Evolutionary conservation across 1,140 invertebrate genomes (phyloP), one percentile per base, ranked within the genome.

Genomic region (Conopomorpha cramerella): DNA sequence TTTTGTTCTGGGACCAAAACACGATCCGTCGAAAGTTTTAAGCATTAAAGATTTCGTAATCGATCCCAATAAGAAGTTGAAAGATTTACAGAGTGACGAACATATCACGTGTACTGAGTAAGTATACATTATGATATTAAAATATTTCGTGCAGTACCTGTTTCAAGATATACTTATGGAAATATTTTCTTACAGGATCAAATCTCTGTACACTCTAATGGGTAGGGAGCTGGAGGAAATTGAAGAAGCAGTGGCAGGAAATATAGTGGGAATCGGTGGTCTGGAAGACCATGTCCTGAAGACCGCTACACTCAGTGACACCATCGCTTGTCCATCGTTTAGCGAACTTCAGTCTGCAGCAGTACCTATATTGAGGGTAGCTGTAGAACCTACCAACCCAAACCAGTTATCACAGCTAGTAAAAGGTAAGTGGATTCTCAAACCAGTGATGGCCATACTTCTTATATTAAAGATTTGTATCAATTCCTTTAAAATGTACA

Each of bases 341-440:
- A 87, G 87, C 23, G 93, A 97, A 55, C 68, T 94, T 23, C 87
- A 86, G 35, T 83, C 87, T 27, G 84, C 92, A 49, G 84, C 87
- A 2, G 85, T 88, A 3, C 96, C 96, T 0, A 96, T 99, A 46
- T 78, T 99, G 0, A 82, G 94, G 37, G 96, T 99, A 2, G 95
- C 96, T 6, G 78, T 99, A n/a, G 93, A 98, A 68, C 93, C 96
- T 2, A 83, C 84, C 32, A 85, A 92, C 63, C 86, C 92, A 1
- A 82, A 83, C 31, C 91, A 96, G 51, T 77, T 98, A 62, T 81
- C 87, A 25, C 83, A 88, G 43, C 66, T 99, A n/a, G 82, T 92
- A 0, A 83, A 86, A 58, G 95, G 86, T 79, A 34, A 31, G 12
- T 37, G 27, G 14, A n/a, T n/a, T n/a, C n/a, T n/a, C n/a, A n/a